These are phyloP conservation scores for Lemur catta DNA, from an alignment of 2,797 vertebrate genomes.

Conservation along the genomic window DNA sequence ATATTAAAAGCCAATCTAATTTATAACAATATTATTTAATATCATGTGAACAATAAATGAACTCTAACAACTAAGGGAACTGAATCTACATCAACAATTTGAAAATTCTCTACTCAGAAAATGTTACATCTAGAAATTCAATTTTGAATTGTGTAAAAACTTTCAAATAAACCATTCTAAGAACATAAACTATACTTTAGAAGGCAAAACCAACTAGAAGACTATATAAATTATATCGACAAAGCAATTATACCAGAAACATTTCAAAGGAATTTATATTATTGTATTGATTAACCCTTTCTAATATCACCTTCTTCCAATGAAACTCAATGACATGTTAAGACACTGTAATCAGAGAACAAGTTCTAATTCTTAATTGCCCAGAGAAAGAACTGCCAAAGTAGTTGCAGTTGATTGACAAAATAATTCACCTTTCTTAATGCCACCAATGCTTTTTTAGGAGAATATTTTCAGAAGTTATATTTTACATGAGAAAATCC, in stretches of 20 bases:
- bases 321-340: conserved; percentile 7
- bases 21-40: conserved; percentile 38
- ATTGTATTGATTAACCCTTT: conserved; percentile 4
- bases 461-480: not conserved
- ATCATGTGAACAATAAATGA: conserved; percentile 27
- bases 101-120: conserved; percentile 47
- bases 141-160: conserved; percentile 10
- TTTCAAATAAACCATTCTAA: not conserved
- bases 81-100: not conserved
- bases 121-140: conserved; percentile 31
- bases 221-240: not conserved
- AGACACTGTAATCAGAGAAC: conserved; percentile 4
- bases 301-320: not conserved
- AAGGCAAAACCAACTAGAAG: conserved; percentile 25
- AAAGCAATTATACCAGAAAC: not conserved
- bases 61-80: not conserved
- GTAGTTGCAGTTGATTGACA: not conserved
- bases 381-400: not conserved
- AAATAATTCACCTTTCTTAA: not conserved
- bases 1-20: conserved; percentile 24
- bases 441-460: not conserved
- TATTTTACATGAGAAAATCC: not conserved
- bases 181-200: conserved; percentile 1
- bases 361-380: not conserved
- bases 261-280: conserved; percentile 18